Conservation (phyloP, 64 coral and sea anemone genomes). For the Platygyra sinensis region DNA sequence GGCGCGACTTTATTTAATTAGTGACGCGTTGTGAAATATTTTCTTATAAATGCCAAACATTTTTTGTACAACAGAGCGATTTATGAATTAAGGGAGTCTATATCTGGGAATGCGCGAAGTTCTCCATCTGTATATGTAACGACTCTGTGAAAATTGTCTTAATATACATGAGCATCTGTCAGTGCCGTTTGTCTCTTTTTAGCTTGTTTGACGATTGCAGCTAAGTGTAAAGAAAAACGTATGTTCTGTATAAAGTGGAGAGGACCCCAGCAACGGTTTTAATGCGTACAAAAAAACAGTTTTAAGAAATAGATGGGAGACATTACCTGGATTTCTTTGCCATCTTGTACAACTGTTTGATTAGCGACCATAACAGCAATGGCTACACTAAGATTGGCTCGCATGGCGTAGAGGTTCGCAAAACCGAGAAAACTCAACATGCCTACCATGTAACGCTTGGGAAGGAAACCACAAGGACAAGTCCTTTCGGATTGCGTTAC, state of each 20-base stretch:
- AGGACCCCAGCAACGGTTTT: not conserved
- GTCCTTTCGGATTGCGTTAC: too few species aligned
- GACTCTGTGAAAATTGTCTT: too few species aligned
- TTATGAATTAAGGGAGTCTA: too few species aligned
- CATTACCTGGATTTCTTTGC: not conserved
- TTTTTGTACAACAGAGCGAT: too few species aligned
- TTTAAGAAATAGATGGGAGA: too few species aligned
- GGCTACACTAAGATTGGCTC: constrained; percentile 38
- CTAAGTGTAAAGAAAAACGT: too few species aligned
- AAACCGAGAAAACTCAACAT: constrained; percentile 28
- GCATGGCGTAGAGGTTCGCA: constrained; percentile 32
- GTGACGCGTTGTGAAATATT: not conserved
- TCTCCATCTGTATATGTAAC: too few species aligned
- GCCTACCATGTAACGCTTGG: constrained; percentile 33
- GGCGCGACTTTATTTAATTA: not conserved
- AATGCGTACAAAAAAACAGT: not conserved
- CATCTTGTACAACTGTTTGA: not conserved
- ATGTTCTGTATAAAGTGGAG: not conserved
- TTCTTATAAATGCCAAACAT: too few species aligned
- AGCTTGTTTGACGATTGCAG: too few species aligned
- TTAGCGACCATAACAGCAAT: constrained; percentile 51
- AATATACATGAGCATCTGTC: too few species aligned
- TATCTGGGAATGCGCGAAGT: too few species aligned
- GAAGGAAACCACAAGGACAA: not conserved
- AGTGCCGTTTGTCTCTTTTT: too few species aligned